These are phyloP conservation scores for Aphis gossypii DNA, from an alignment of 1,140 invertebrate species.

Conservation along the genomic window DNA sequence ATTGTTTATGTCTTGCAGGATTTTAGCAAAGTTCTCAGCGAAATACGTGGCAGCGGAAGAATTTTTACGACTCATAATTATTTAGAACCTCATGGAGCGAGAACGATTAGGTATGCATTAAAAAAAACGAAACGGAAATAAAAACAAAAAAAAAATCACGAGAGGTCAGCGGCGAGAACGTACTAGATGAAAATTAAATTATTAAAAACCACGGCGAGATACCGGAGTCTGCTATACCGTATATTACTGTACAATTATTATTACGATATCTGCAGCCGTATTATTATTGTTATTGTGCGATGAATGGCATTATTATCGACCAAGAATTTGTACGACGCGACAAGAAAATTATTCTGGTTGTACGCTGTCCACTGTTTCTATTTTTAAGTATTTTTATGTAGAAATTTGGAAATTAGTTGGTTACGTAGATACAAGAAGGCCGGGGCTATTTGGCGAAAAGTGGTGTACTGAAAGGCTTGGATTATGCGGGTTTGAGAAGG, in stretches of 20 bases:
- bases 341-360: no score
- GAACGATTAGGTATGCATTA: constrained; percentile 40
- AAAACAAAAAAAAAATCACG: background rate
- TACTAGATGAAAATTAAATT: background rate
- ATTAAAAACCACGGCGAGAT: background rate
- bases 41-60: background rate
- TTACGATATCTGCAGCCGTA: background rate
- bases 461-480: no score
- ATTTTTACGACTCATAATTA: background rate
- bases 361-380: no score
- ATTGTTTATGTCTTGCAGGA: background rate
- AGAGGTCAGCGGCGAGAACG: background rate
- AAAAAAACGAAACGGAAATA: background rate
- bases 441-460: no score
- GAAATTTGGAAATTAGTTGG: no score
- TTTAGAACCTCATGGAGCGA: background rate
- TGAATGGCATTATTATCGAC: no score
- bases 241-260: background rate
- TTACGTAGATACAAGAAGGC: no score
- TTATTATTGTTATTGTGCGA: background rate
- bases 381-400: no score
- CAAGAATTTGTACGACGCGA: no score
- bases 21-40: background rate
- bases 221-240: no score
- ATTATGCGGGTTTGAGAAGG: no score